phyloP scores from a whole-genome alignment of 2,888 invertebrate genomes.

The Melolontha melolontha region DNA sequence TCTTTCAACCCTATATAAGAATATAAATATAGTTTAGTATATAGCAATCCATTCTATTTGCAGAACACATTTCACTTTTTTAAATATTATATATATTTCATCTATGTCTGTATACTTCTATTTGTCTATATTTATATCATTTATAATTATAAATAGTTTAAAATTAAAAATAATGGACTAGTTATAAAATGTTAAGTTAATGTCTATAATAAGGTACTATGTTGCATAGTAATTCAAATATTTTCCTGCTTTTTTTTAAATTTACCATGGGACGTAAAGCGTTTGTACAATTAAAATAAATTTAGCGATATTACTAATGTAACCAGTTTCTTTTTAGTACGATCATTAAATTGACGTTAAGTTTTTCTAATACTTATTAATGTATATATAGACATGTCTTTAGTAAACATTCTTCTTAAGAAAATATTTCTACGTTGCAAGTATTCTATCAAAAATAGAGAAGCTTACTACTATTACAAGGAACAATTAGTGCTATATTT shows the following conservation, averaged over 20 bases:
- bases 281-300: constrained; percentile 22
- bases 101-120: not conserved
- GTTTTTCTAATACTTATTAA: constrained; percentile 1
- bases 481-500: constrained; percentile 45
- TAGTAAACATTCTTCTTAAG: constrained; percentile 20
- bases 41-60: not conserved
- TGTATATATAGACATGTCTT: not conserved
- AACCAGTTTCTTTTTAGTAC: too few species aligned
- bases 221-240: constrained; percentile 29
- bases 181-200: constrained; percentile 3
- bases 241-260: not conserved
- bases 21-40: constrained; percentile 20
- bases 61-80: constrained; percentile 5
- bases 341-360: constrained; percentile 5
- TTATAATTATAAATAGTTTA: too few species aligned
- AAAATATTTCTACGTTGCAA: constrained; percentile 38
- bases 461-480: constrained; percentile 47
- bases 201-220: constrained; percentile 37
- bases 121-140: too few species aligned
- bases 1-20: constrained; percentile 12
- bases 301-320: too few species aligned
- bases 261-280: constrained; percentile 30
- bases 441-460: constrained; percentile 51
- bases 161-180: not conserved
- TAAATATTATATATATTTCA: constrained; percentile 5